Conservation (phyloP, 2,113 vertebrate genomes). For the Microcebus griseorufus region DNA sequence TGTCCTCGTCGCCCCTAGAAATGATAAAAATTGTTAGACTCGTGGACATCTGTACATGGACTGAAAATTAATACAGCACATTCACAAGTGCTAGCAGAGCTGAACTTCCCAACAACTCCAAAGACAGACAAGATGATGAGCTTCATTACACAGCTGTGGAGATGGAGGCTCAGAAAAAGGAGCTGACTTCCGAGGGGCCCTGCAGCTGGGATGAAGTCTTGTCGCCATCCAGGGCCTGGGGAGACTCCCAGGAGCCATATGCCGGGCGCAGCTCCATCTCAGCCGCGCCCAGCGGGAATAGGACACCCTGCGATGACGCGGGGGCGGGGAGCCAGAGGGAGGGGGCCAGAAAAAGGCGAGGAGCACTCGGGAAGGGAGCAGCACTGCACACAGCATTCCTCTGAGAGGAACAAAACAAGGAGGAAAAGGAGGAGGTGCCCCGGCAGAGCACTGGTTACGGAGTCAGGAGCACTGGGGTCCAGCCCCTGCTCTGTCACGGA, state of each 20-base stretch:
- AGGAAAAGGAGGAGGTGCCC: not conserved
- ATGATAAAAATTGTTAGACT: not conserved
- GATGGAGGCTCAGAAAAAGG: not conserved
- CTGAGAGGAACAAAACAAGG: not conserved
- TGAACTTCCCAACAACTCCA: not conserved
- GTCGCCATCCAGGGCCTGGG: not conserved
- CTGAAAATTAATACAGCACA: not conserved
- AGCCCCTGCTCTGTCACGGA: not conserved
- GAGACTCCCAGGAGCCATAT: not conserved
- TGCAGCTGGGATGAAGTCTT: not conserved
- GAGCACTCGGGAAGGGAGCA: not conserved
- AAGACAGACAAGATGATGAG: not conserved
- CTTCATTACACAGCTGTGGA: not conserved
- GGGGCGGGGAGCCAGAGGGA: not conserved
- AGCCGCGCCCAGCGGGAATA: not conserved
- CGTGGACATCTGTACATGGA: not conserved
- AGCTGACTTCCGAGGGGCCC: not conserved
- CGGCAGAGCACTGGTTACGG: not conserved
- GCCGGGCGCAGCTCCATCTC: not conserved
- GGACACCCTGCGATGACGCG: not conserved
- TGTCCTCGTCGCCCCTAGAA: not conserved
- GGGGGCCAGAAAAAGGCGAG: not conserved
- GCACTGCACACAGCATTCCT: not conserved
- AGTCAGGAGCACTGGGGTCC: not conserved
- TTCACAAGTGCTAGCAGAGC: not conserved